A percentile compares a stretch with the other conserved stretches of the same genome.
Evolutionary conservation across 2,797 vertebrate genomes (phyloP).

Genomic region (Oryzias dopingdopingensis): DNA sequence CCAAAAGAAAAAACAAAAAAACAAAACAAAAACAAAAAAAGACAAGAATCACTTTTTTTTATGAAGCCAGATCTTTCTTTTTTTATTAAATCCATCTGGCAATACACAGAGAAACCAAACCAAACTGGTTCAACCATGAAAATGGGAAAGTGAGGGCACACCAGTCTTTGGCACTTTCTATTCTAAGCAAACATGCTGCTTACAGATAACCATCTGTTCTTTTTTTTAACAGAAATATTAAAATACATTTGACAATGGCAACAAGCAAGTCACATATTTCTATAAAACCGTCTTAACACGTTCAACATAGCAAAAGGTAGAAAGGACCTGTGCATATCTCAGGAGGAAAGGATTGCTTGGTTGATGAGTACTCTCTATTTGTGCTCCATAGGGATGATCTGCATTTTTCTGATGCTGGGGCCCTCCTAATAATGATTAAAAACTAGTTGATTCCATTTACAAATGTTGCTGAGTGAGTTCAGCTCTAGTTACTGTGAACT

Average conservation of each 20-base stretch:
- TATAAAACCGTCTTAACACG: conserved; percentile 37
- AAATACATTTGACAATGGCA: conserved; percentile 54
- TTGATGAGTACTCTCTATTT: conserved; percentile 37
- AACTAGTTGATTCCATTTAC: background rate
- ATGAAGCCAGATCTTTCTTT: conserved; percentile 39
- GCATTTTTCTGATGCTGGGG: conserved; percentile 15
- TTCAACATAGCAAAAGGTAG: conserved; percentile 54
- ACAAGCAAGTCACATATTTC: conserved; percentile 46
- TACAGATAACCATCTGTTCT: conserved; percentile 42
- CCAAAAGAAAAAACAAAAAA: no score
- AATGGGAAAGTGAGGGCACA: conserved; percentile 49
- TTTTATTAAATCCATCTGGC: conserved; percentile 57
- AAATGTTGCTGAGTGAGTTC: no score
- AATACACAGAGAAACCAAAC: conserved; percentile 40
- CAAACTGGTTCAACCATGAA: conserved; percentile 32
- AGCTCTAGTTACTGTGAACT: no score
- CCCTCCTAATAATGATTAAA: background rate
- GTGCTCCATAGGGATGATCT: conserved; percentile 11
- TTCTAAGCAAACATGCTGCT: conserved; percentile 69
- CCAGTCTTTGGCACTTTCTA: conserved; percentile 67
- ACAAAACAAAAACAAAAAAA: conserved; percentile 6
- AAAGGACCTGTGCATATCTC: conserved; percentile 32
- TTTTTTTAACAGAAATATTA: conserved; percentile 39
- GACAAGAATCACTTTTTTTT: conserved; percentile 17
- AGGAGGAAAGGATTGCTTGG: conserved; percentile 23